These are phyloP conservation scores for Dione vanillae DNA, from an alignment of 2,888 invertebrate genomes.

Conservation along the genomic window DNA sequence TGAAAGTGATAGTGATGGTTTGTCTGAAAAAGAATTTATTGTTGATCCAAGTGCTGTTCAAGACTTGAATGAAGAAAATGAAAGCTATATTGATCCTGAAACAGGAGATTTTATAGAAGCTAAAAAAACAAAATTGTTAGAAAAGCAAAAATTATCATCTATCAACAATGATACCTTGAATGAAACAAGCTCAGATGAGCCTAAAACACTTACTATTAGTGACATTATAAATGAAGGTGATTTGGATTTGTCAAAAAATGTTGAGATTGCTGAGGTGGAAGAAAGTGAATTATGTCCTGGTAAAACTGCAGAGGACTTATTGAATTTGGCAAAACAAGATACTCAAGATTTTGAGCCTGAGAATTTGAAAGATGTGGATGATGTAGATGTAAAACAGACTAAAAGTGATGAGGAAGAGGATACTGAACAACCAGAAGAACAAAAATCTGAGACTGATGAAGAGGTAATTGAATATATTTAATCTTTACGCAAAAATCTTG, in stretches of 20 bases:
- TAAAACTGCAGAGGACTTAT: constrained; percentile 70
- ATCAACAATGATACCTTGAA: constrained; percentile 35
- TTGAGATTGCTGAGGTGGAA: constrained; percentile 79
- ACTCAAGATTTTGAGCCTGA: constrained; percentile 85
- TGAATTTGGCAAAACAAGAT: constrained; percentile 72
- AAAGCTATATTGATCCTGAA: constrained; percentile 81
- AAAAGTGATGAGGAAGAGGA: constrained; percentile 63
- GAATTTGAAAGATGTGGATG: constrained; percentile 86
- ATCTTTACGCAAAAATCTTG: no score
- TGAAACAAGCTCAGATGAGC: constrained; percentile 52
- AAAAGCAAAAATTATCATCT: constrained; percentile 44
- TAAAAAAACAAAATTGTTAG: constrained; percentile 53
- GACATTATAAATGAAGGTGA: constrained; percentile 79
- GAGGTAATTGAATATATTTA: constrained; percentile 63
- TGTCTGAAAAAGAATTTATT: constrained; percentile 79
- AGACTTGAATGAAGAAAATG: constrained; percentile 76
- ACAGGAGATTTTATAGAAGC: constrained; percentile 77
- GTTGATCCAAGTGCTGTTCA: constrained; percentile 78
- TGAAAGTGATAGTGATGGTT: constrained; percentile 77
- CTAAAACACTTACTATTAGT: constrained; percentile 79
- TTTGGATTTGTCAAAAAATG: constrained; percentile 77
- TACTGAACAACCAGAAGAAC: constrained; percentile 57
- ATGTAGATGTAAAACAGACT: constrained; percentile 77
- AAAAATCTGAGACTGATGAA: constrained; percentile 72
- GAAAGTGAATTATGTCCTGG: constrained; percentile 75